A percentile compares a stretch with the other conserved stretches of the same genome.
Evolutionary conservation across 2,888 invertebrate genomes (phyloP).

Genomic region (Trachelus iudaicus): DNA sequence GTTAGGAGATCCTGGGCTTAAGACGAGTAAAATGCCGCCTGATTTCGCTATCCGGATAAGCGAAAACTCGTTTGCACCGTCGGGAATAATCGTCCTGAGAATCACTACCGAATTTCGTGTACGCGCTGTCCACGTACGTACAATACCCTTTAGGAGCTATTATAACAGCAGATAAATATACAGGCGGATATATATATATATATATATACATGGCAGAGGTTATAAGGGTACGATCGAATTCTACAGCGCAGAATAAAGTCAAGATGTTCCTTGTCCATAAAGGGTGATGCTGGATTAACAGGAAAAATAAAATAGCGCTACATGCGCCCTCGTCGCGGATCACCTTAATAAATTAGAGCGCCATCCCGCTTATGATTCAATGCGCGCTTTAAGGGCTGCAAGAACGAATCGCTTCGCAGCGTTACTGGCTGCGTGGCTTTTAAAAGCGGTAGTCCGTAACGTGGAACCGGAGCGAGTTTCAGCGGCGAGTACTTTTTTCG

Average conservation of each 20-base stretch:
- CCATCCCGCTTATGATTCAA: conserved; percentile 38
- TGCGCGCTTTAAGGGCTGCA: conserved; percentile 26
- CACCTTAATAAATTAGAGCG: conserved; percentile 48
- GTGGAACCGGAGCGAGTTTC: conserved; percentile 20
- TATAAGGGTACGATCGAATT: background rate
- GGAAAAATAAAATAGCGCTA: background rate
- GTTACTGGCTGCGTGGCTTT: conserved; percentile 19
- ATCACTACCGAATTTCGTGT: conserved; percentile 8
- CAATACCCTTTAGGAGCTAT: background rate
- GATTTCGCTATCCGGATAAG: conserved; percentile 1
- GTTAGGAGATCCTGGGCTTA: background rate
- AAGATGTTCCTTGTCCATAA: background rate
- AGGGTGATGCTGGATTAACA: background rate
- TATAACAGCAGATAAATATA: background rate
- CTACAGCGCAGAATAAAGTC: background rate
- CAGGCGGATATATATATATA: background rate
- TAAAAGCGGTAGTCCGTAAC: conserved; percentile 22
- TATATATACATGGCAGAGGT: background rate
- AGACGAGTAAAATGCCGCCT: background rate
- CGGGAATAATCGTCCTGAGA: conserved; percentile 13
- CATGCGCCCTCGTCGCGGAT: background rate
- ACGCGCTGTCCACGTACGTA: background rate
- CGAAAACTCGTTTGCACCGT: conserved; percentile 2
- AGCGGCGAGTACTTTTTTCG: conserved; percentile 22
- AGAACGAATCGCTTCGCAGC: conserved; percentile 33